Conservation (phyloP, 2,113 vertebrate species). For the Brachypteracias leptosomus region DNA sequence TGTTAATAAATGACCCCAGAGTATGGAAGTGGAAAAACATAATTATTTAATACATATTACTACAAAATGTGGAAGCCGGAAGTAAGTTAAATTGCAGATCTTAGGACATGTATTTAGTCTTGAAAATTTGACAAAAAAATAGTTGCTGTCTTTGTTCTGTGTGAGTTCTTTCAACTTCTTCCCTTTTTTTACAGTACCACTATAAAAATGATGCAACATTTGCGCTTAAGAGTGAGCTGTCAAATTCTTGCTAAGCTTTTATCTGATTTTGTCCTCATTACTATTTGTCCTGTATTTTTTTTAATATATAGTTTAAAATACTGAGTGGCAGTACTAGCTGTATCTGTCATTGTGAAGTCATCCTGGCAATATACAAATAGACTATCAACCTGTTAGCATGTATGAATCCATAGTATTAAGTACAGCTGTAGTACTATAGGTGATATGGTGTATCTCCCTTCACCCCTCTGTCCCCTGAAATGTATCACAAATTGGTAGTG, state of each 20-base stretch:
- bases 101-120: background rate
- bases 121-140: background rate
- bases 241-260: background rate
- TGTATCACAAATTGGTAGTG: rapidly evolving
- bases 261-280: background rate
- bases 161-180: background rate
- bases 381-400: background rate
- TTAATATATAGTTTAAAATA: background rate
- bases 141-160: background rate
- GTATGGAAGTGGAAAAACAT: background rate
- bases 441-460: background rate
- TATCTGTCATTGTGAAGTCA: background rate
- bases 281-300: background rate
- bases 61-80: background rate
- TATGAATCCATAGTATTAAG: background rate
- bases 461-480: background rate
- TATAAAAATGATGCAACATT: background rate
- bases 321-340: background rate
- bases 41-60: background rate
- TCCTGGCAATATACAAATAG: background rate
- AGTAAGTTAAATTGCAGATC: background rate
- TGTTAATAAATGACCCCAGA: background rate
- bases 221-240: background rate
- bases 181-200: background rate
- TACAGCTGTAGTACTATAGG: background rate